These are phyloP conservation scores for Strix uralensis DNA, from an alignment of 2,113 vertebrate species.

Conservation along the genomic window DNA sequence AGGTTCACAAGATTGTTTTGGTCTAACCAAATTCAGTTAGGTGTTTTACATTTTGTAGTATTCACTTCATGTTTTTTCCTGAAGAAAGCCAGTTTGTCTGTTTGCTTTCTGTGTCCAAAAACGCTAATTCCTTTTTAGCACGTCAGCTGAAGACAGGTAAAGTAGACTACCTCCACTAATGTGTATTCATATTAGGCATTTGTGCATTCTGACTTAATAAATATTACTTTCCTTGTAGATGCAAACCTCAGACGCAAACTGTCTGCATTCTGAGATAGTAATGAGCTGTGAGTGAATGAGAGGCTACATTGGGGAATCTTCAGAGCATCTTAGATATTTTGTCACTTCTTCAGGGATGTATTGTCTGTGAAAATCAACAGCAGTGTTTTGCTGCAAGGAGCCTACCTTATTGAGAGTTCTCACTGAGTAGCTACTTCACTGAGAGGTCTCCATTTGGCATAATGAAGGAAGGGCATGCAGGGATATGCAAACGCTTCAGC, in stretches of 20 bases:
- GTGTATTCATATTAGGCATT: not conserved
- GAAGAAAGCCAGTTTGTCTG: not conserved
- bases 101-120: not conserved
- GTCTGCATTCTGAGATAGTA: not conserved
- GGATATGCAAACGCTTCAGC: not conserved
- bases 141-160: not conserved
- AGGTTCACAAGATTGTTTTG: not conserved
- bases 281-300: not conserved
- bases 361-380: not conserved
- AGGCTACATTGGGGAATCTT: not conserved
- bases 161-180: not conserved
- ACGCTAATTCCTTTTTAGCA: not conserved
- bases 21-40: not conserved
- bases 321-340: not conserved
- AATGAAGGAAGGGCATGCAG: not conserved
- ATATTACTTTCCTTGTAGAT: not conserved
- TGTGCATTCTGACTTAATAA: not conserved
- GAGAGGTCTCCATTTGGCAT: not conserved
- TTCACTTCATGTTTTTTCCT: not conserved
- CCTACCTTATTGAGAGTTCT: not conserved
- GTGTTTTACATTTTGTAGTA: not conserved
- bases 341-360: not conserved
- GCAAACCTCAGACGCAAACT: not conserved
- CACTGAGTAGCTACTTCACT: not conserved
- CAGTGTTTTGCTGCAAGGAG: not conserved